Evolutionary conservation across 2,113 vertebrate genomes (phyloP).

Genomic region (Chloropsis hardwickii): DNA sequence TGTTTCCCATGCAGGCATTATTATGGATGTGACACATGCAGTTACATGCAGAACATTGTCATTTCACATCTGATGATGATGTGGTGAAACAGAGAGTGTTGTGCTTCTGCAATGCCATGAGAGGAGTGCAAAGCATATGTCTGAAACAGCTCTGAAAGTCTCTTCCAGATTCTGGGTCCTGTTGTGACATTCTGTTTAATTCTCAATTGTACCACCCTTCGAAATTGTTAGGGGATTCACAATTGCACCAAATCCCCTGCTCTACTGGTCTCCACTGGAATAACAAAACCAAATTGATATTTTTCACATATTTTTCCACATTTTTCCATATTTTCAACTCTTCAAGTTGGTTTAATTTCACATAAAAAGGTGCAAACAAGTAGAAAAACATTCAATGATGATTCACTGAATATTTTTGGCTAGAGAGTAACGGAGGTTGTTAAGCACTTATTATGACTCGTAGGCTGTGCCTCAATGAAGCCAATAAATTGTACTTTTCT

Average conservation of each 20-base stretch:
- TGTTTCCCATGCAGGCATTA: conserved; percentile 8
- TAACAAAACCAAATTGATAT: not conserved
- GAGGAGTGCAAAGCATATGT: not conserved
- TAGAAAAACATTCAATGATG: not conserved
- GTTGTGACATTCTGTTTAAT: not conserved
- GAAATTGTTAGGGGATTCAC: not conserved
- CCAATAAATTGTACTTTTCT: not conserved
- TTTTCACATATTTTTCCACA: not conserved
- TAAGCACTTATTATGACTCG: not conserved
- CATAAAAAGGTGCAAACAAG: not conserved
- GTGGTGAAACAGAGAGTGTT: not conserved
- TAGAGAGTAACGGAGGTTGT: not conserved
- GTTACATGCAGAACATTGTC: not conserved
- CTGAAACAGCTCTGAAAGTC: not conserved
- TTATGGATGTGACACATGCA: not conserved
- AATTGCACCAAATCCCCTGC: not conserved
- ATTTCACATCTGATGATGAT: not conserved
- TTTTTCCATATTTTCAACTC: not conserved
- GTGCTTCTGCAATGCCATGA: not conserved
- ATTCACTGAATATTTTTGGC: not conserved
- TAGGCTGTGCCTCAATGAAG: not conserved
- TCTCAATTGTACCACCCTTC: not conserved
- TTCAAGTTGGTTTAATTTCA: not conserved
- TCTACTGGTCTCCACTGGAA: not conserved
- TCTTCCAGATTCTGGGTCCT: not conserved